phyloP scores from a whole-genome alignment of 2,888 invertebrate species.

The Sinhomidia bicolor region DNA sequence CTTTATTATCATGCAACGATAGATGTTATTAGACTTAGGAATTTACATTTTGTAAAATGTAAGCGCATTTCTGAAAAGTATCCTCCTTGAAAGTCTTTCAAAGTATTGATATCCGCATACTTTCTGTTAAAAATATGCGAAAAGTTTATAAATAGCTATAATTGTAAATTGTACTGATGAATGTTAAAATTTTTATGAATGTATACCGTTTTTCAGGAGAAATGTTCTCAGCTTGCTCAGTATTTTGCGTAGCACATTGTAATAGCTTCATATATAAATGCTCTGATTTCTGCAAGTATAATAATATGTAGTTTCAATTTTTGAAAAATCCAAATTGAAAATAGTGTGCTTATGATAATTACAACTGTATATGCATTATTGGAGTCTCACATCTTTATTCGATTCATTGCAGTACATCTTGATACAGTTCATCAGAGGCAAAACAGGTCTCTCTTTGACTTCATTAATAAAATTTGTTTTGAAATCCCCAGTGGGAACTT shows the following conservation, averaged over 20 bases:
- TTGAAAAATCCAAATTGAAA: no score
- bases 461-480: neutral
- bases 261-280: neutral
- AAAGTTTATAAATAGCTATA: no score
- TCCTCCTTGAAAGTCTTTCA: neutral
- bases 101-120: neutral
- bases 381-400: neutral
- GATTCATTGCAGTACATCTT: neutral
- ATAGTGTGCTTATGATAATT: no score
- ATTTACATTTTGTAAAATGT: neutral
- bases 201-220: neutral
- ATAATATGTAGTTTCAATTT: neutral
- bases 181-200: neutral
- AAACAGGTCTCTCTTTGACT: neutral
- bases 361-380: neutral
- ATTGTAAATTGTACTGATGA: neutral
- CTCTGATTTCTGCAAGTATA: neutral
- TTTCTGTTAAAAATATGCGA: neutral
- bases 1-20: no score
- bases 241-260: neutral
- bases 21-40: neutral
- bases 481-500: slow-evolving; percentile 18
- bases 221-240: neutral
- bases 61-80: neutral
- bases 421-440: slow-evolving; percentile 10